phyloP scores from a whole-genome alignment of 2,797 vertebrate species.

The Apogon hyalosoma region DNA sequence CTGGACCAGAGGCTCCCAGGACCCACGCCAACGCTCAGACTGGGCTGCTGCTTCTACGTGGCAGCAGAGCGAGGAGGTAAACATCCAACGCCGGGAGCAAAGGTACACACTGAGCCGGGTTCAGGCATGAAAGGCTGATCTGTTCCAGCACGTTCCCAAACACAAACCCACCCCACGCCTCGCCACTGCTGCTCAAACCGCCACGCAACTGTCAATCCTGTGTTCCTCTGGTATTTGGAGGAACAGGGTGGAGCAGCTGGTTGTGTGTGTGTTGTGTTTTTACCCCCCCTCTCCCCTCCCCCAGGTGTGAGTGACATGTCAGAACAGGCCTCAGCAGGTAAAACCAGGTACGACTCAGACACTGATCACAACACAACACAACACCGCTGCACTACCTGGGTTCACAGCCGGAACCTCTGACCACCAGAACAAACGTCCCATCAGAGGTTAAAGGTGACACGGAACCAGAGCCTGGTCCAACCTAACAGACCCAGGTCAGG shows the following conservation, averaged over 20 bases:
- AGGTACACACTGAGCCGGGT: conserved; percentile 70
- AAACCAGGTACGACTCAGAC: conserved; percentile 51
- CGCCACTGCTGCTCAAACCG: conserved; percentile 63
- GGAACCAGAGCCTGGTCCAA: no score
- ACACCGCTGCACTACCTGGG: conserved; percentile 1
- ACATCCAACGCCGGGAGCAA: conserved; percentile 65
- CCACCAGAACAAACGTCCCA: no score
- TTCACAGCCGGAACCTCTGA: no score
- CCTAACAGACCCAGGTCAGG: no score
- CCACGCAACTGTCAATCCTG: conserved; percentile 65
- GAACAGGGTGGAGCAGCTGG: conserved; percentile 62
- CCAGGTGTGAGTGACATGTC: conserved; percentile 70
- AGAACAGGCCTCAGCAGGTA: conserved; percentile 71
- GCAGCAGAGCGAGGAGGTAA: conserved; percentile 69
- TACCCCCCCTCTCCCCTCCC: conserved; percentile 27
- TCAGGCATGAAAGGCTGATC: conserved; percentile 79
- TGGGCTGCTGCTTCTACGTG: conserved; percentile 80
- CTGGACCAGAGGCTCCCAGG: conserved; percentile 56
- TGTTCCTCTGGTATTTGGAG: conserved; percentile 62
- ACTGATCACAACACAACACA: conserved; percentile 36
- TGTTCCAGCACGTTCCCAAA: conserved; percentile 78
- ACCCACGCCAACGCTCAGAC: conserved; percentile 57
- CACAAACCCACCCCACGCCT: conserved; percentile 63
- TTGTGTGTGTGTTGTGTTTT: no score
- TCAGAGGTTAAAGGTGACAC: no score